Percentiles rank a stretch among this genome's conserved stretches.
phyloP scores from a whole-genome alignment of 1,140 invertebrate genomes.

The Bicyclus anynana region DNA sequence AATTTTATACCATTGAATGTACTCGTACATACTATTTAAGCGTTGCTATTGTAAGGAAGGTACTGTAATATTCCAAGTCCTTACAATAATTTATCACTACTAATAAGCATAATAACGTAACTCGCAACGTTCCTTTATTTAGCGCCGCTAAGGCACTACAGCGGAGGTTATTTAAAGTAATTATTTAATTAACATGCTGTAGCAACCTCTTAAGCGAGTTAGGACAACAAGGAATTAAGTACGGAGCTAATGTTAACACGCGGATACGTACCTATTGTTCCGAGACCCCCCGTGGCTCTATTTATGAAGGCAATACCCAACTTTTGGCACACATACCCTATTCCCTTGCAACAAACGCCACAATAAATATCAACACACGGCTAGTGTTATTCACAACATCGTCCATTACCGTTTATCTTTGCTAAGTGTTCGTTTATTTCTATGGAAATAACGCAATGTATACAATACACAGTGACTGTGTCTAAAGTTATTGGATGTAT shows the following conservation, averaged over 20 bases:
- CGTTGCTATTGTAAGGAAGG: too few species aligned
- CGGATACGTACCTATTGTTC: slow-evolving; percentile 64
- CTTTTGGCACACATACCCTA: slow-evolving; percentile 60
- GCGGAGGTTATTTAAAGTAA: slow-evolving; percentile 65
- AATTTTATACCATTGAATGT: too few species aligned
- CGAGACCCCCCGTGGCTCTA: slow-evolving; percentile 58
- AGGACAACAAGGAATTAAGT: slow-evolving; percentile 70
- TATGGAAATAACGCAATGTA: neutral
- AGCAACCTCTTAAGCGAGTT: slow-evolving; percentile 69
- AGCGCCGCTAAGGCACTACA: slow-evolving; percentile 2
- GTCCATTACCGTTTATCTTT: slow-evolving; percentile 12
- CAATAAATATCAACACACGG: neutral
- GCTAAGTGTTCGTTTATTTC: neutral
- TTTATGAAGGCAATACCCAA: slow-evolving; percentile 63
- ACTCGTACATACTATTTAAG: too few species aligned
- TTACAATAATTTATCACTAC: slow-evolving; percentile 2
- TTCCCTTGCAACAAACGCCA: neutral
- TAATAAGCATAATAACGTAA: slow-evolving; percentile 2
- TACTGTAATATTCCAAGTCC: neutral
- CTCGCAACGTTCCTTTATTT: slow-evolving; percentile 4
- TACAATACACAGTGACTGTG: neutral
- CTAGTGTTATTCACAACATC: neutral
- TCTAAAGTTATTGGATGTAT: neutral
- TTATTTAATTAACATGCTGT: slow-evolving; percentile 73
- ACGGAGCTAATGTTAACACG: slow-evolving; percentile 70